These are phyloP conservation scores for Arrhamphus sclerolepis DNA, from an alignment of 2,797 vertebrate species.

Conservation along the genomic window DNA sequence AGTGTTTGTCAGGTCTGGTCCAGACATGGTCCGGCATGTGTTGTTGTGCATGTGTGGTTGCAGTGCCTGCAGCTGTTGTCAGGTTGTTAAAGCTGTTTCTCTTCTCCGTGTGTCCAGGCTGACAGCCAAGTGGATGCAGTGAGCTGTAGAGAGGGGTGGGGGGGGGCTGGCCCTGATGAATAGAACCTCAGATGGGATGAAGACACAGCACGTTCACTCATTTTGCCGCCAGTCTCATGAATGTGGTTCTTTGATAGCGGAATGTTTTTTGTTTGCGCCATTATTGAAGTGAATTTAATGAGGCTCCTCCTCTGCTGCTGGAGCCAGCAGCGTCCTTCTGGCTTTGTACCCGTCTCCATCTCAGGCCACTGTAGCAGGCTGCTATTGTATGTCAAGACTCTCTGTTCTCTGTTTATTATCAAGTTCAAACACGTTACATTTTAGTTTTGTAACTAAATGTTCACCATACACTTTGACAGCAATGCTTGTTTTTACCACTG, in stretches of 20 bases:
- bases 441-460: not conserved
- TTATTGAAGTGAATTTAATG: conserved; percentile 59
- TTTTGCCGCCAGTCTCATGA: conserved; percentile 46
- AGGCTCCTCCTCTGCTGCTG: conserved; percentile 39
- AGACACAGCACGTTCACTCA: conserved; percentile 61
- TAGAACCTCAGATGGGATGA: conserved; percentile 52
- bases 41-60: too few species aligned
- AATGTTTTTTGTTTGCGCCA: conserved; percentile 43
- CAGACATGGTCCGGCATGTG: too few species aligned
- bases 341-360: conserved; percentile 25
- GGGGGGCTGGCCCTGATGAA: conserved; percentile 46
- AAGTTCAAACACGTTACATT: not conserved
- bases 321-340: conserved; percentile 27
- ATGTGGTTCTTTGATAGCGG: conserved; percentile 65
- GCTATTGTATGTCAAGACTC: conserved; percentile 19
- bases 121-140: conserved; percentile 59
- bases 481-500: too few species aligned
- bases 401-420: not conserved
- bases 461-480: too few species aligned
- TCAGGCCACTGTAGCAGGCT: conserved; percentile 14
- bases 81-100: conserved; percentile 51
- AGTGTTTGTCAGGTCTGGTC: too few species aligned
- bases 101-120: conserved; percentile 54
- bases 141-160: conserved; percentile 12
- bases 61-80: conserved; percentile 59